These are phyloP conservation scores for Nymphalis io DNA, from an alignment of 1,140 invertebrate genomes.

Conservation along the genomic window DNA sequence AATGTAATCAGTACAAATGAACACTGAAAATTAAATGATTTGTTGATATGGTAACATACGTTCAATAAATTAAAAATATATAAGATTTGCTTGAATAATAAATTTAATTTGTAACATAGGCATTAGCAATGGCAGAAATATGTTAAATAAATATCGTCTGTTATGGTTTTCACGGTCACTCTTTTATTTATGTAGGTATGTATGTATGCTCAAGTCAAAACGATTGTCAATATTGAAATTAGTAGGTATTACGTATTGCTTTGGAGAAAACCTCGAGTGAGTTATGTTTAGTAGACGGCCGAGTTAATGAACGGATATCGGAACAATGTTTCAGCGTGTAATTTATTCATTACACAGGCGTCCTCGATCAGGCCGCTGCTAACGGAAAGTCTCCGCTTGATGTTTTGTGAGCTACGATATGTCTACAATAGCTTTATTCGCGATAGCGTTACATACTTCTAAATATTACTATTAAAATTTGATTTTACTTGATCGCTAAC, in stretches of 20 bases:
- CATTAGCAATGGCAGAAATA: constrained; percentile 13
- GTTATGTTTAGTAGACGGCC: constrained; percentile 53
- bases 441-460: neutral
- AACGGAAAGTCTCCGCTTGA: constrained; percentile 74
- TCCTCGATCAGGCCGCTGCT: constrained; percentile 68
- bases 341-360: constrained; percentile 79
- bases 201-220: constrained; percentile 46
- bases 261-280: constrained; percentile 46
- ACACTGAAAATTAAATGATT: too few relatives aligned
- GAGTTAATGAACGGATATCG: constrained; percentile 72
- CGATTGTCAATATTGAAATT: constrained; percentile 73
- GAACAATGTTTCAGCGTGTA: constrained; percentile 80
- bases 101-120: too few relatives aligned
- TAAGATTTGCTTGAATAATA: too few relatives aligned
- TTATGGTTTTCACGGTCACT: constrained; percentile 58
- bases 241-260: constrained; percentile 41
- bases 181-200: constrained; percentile 33
- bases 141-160: constrained; percentile 48
- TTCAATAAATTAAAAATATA: too few relatives aligned
- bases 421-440: constrained; percentile 3
- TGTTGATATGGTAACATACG: neutral
- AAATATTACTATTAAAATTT: neutral
- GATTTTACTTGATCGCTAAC: too few relatives aligned
- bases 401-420: constrained; percentile 38
- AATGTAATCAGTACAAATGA: too few relatives aligned